phyloP scores from a whole-genome alignment of 2,888 invertebrate genomes.

The Lasioglossum lativentre region DNA sequence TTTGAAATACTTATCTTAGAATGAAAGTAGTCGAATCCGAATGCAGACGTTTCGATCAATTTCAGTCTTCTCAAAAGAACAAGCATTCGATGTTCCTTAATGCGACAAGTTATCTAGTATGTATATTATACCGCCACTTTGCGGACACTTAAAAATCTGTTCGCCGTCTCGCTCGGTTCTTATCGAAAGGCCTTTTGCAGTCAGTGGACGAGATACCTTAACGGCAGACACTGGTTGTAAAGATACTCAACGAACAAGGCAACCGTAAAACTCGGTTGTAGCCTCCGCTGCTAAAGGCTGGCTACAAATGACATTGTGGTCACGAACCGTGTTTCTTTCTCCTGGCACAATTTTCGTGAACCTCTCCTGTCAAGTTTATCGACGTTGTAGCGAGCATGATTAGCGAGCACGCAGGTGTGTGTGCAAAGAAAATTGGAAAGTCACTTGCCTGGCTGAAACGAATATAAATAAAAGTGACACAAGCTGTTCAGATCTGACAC shows the following conservation, averaged over 20 bases:
- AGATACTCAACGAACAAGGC: not conserved
- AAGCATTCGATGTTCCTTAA: not conserved
- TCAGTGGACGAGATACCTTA: not conserved
- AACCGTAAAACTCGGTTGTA: not conserved
- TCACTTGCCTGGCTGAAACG: constrained; percentile 11
- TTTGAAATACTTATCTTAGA: not conserved
- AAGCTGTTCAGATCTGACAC: not conserved
- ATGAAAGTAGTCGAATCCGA: constrained; percentile 3
- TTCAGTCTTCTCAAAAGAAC: not conserved
- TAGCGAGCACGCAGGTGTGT: not conserved
- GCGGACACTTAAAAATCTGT: not conserved
- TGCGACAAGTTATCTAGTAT: not conserved
- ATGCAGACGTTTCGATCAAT: not conserved
- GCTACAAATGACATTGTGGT: not conserved
- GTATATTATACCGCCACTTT: not conserved
- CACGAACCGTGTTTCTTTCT: constrained; percentile 8
- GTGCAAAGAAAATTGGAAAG: constrained; percentile 18
- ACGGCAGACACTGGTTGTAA: too few species aligned
- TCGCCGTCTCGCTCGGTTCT: too few species aligned
- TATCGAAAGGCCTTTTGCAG: not conserved
- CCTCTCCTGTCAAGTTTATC: not conserved
- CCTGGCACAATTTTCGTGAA: not conserved
- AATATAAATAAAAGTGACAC: not conserved
- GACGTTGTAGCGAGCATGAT: not conserved
- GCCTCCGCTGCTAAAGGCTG: not conserved